Base-by-base conservation (phyloP, 2,888 invertebrate species). In the Nomada fucata region DNA sequence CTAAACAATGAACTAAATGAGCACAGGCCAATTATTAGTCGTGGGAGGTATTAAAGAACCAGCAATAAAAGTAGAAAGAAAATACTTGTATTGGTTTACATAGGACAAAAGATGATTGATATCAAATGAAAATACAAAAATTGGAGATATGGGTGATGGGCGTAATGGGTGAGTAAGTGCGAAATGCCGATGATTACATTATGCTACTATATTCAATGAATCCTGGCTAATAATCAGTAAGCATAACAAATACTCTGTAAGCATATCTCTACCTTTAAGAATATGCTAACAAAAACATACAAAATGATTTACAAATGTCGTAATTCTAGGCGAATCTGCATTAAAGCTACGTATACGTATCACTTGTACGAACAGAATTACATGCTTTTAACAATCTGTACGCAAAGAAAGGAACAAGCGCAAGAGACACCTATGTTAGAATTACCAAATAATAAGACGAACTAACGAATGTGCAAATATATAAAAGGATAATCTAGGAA, bases 361-460 rank as follows among this genome's bases (percentile, higher is more conserved):
- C 68, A 64, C 53, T 47, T 67, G 77, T 71, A 76, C 65, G 75
- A 72, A 74, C 70, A 69, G 70, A 85, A 69, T 80, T 83, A 81
- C 90, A 90, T 90, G 89, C 89, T 82, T 71, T 78, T 63, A 68
- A 87, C 79, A 79, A 86, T 88, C 76, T 72, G 76, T 76, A 85
- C 78, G 73, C 77, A 76, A 52, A 64, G 42, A 55, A 29, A 63
- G 15, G 23, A 71, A 71, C 68, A 84, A 86, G 76, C 83, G 55
- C 69, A 75, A 75, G 78, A 79, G 64, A 60, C 63, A 68, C 53
- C 68, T 64, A 70, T 63, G 44, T 44, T 5, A 29, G 65, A 64
- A 71, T 55, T 70, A 9, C 42, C 76, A 52, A 47, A 81, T 72
- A 82, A 75, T 73, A 73, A 80, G 73, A 67, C 65, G 26, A 75